These are phyloP conservation scores for Betta splendens DNA, from an alignment of 2,797 vertebrate species.

Conservation along the genomic window DNA sequence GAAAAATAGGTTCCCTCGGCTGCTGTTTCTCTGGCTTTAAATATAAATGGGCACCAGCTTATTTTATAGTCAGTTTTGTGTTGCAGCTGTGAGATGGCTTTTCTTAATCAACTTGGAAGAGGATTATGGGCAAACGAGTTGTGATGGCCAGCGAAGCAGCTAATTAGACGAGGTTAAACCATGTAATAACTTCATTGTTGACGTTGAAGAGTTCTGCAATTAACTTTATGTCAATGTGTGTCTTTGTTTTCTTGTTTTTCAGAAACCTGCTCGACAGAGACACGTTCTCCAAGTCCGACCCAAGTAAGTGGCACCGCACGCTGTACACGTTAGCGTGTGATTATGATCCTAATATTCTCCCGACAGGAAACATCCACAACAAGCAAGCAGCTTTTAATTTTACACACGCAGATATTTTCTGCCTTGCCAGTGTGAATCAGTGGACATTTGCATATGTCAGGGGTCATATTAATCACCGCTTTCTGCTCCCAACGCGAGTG, in stretches of 20 bases:
- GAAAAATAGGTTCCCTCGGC: constrained; percentile 48
- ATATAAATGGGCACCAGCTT: constrained; percentile 60
- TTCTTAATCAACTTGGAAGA: constrained; percentile 43
- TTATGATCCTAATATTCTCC: constrained; percentile 11
- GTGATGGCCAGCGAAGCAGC: constrained; percentile 24
- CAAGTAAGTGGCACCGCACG: constrained; percentile 83
- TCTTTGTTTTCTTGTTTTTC: constrained; percentile 66
- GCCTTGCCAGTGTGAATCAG: constrained; percentile 60
- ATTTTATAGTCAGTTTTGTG: constrained; percentile 48
- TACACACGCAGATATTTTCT: neutral
- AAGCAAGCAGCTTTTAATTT: constrained; percentile 27
- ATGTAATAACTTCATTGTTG: constrained; percentile 27
- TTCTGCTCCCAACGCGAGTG: constrained; percentile 51
- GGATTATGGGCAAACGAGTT: constrained; percentile 45
- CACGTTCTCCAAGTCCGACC: constrained; percentile 98
- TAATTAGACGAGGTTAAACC: constrained; percentile 46
- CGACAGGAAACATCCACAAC: constrained; percentile 29
- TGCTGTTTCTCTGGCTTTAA: constrained; percentile 51
- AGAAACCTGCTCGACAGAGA: constrained; percentile 98
- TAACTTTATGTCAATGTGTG: constrained; percentile 18
- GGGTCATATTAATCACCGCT: constrained; percentile 67
- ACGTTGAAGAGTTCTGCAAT: constrained; percentile 28
- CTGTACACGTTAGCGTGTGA: neutral
- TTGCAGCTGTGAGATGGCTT: constrained; percentile 43
- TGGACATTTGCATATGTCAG: constrained; percentile 75